Conservation (phyloP, 2,888 invertebrate species). For the Apotomis capreana region DNA sequence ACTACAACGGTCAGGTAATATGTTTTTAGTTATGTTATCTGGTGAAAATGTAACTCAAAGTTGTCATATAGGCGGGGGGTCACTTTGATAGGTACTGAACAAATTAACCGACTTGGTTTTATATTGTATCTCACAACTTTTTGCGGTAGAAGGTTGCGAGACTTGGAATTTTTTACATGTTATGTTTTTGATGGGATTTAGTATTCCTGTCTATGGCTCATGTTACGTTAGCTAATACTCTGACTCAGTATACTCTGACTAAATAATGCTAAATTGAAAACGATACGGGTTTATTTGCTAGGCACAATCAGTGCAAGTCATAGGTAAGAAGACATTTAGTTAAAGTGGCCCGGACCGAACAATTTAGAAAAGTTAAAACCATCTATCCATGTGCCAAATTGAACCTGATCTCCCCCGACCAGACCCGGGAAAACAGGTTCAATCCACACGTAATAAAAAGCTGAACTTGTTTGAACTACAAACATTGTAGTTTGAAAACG, state of each 20-base stretch:
- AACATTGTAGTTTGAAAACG: slow-evolving; percentile 5
- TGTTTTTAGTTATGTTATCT: no score
- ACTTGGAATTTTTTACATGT: no score
- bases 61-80: no score
- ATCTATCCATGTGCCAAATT: slow-evolving; percentile 5
- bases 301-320: neutral
- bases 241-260: no score
- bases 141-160: no score
- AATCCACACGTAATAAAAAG: slow-evolving; percentile 30
- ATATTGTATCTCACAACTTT: no score
- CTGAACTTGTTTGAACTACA: slow-evolving; percentile 16
- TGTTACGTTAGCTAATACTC: no score
- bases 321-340: slow-evolving; percentile 11
- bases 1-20: no score
- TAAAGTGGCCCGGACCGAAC: slow-evolving; percentile 9
- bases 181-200: no score
- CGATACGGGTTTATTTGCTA: neutral
- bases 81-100: no score
- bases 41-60: no score
- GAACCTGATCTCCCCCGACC: slow-evolving; percentile 2
- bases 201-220: neutral
- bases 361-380: slow-evolving; percentile 25
- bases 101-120: no score
- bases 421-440: slow-evolving; percentile 24
- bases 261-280: neutral